Base-by-base conservation (phyloP, 1,140 invertebrate species). In the Drosophila ogumai region DNA sequence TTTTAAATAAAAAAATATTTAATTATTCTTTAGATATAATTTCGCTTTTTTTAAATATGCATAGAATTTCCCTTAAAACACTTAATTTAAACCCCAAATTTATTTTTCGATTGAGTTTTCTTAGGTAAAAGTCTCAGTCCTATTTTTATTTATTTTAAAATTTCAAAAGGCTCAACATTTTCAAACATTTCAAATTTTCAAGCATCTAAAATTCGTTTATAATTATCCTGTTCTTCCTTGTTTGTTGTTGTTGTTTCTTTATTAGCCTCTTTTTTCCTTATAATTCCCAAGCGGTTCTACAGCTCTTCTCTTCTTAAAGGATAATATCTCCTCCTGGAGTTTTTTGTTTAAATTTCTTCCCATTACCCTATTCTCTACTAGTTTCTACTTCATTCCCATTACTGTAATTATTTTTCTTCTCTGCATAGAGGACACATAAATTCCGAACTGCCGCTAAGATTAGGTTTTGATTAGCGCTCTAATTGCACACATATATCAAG, bases 401-500 rank as follows among this genome's bases (percentile, higher is more conserved):
- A 6, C 10, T 0, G 15, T 25, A 56, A 41, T 15, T 25, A n/a
- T 36, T 46, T 46, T 46, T 28, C 4, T 22, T 19, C 31, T 32
- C 15, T 31, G 31, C n/a, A 52, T 10, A 15, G 32, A 31, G 36
- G 63, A 68, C 63, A 67, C 73, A 85, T 81, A 86, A 81, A 85
- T 75, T 81, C 46, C 17, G 34, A 22, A 13, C 22, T 44, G 41
- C 56, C 46, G 22, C 32, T 19, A 57, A 65, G 82, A 81, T 87
- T 75, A 73, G 56, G 79, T 82, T 86, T 86, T 86, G 82, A 86
- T 86, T 87, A 75, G 82, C 47, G 17, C 67, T 71, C 82, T 87
- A 87, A 87, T 87, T 87, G 82, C 79, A 43, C 25, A 47, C 69
- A 87, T 87, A 87, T 87, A 87, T 87, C 82, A 86, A 79, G 73